Evolutionary conservation across 2,113 vertebrate genomes (phyloP).

Genomic region (Crypturellus undulatus): DNA sequence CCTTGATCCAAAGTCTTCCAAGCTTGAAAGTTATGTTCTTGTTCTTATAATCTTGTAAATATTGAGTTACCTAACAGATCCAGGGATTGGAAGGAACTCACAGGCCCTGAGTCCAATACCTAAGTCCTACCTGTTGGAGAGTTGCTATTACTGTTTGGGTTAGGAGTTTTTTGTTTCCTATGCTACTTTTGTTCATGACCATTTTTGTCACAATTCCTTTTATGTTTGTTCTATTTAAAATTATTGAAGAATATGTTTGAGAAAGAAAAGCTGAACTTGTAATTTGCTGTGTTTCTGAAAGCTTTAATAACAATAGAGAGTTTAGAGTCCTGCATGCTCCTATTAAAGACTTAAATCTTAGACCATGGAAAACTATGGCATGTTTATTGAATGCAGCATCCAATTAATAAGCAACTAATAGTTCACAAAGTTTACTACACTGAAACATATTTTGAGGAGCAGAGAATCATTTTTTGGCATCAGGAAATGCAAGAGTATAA

Average conservation of each 20-base stretch:
- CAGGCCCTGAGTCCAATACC: neutral
- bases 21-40: neutral
- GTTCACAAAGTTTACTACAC: neutral
- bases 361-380: neutral
- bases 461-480: neutral
- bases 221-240: neutral
- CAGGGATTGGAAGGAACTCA: neutral
- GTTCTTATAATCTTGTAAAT: neutral
- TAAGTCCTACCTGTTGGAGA: neutral
- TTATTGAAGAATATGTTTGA: neutral
- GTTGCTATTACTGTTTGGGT: neutral
- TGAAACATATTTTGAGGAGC: neutral
- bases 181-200: neutral
- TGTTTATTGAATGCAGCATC: slow-evolving; percentile 44
- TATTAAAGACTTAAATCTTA: slow-evolving; percentile 68
- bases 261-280: slow-evolving; percentile 3
- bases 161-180: neutral
- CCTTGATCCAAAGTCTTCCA: neutral
- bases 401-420: slow-evolving; percentile 66
- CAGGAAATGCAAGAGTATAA: neutral
- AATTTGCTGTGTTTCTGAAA: slow-evolving; percentile 17
- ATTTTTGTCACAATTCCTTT: neutral
- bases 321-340: slow-evolving; percentile 15
- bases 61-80: neutral
- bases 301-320: slow-evolving; percentile 7